Base-by-base conservation (phyloP, 1,140 invertebrate genomes). In the Caerostris extrusa region DNA sequence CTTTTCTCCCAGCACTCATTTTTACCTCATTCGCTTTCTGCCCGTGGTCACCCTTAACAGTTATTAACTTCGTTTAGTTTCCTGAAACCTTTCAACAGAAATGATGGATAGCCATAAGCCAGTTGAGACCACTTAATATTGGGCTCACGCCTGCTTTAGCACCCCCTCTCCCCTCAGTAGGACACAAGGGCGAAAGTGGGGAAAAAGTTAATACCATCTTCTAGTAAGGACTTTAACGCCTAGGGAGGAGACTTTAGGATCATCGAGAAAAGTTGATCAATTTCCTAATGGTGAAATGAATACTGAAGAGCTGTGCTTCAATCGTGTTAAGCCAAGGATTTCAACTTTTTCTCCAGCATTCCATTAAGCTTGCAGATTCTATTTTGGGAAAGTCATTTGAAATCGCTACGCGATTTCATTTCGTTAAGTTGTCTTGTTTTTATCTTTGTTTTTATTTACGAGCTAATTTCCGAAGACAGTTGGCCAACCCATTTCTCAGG, bases 21-120 rank as follows among this genome's bases (percentile, higher is more conserved):
- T 91, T 91, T 64, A 83, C 81, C 81, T 91, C 81, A 91, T 82
- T 83, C 81, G 50, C 50, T 91, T 91, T 83, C 90, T 17, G 77
- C 64, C 50, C 90, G 71, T 34, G 90, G 90, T 91, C 90, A 85
- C 90, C 60, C 81, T 91, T 91, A 91, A 83, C 90, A 91, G 90
- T 91, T 91, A 91, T 91, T 91, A 91, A 91, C 90, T 91, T 91
- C 81, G 90, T 91, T 91, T 91, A 91, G 90, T 91, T 91, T 91
- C 90, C 90, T 83, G 77, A 83, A 91, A 91, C 90, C 90, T 91
- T 85, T 91, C 90, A 91, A 91, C 77, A 91, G 34, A 83, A 83
- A 91, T 91, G 90, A 91, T 91, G 81, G 90, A 91, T 91, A 83
- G 58, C 71, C 90, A 91, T 91, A 83, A 91, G 81, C 90, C 90